Evolutionary conservation across 1,140 invertebrate species (phyloP).

Genomic region (Cephus cinctus): DNA sequence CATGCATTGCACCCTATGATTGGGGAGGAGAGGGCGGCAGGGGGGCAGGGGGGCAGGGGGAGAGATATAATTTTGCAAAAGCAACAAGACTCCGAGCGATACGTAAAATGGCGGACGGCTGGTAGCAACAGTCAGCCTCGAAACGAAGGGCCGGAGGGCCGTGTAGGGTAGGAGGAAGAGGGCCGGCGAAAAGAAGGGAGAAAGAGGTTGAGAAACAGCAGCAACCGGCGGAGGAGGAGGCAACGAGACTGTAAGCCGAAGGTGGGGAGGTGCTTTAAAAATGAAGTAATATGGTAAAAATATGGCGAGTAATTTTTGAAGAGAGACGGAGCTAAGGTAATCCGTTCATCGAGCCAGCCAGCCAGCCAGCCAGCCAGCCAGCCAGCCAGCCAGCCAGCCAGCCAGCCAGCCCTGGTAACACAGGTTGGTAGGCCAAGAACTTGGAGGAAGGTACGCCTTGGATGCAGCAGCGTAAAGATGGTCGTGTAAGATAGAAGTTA

Average conservation of each 20-base stretch:
- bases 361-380: neutral
- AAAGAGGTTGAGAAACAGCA: constrained; percentile 11
- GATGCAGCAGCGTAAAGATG: constrained; percentile 41
- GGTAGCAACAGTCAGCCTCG: too few species aligned
- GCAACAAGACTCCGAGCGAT: neutral
- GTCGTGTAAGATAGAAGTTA: constrained; percentile 43
- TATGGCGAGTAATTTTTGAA: constrained; percentile 35
- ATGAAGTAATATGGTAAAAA: constrained; percentile 40
- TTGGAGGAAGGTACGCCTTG: constrained; percentile 23
- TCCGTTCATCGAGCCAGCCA: constrained; percentile 13
- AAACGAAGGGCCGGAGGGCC: neutral
- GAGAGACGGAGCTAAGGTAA: constrained; percentile 26
- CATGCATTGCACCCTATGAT: neutral
- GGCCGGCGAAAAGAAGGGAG: neutral
- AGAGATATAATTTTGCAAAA: too few species aligned
- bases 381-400: neutral
- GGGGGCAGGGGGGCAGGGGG: neutral
- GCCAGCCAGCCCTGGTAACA: constrained; percentile 4
- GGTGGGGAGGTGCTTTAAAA: constrained; percentile 35
- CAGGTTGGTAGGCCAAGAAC: constrained; percentile 22
- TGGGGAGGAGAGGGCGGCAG: neutral
- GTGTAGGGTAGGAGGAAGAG: constrained; percentile 1
- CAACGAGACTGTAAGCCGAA: too few species aligned
- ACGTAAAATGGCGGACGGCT: constrained; percentile 5
- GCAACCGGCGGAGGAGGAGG: neutral